These are phyloP conservation scores for Amiota communis DNA, from an alignment of 2,888 invertebrate genomes.

Conservation along the genomic window DNA sequence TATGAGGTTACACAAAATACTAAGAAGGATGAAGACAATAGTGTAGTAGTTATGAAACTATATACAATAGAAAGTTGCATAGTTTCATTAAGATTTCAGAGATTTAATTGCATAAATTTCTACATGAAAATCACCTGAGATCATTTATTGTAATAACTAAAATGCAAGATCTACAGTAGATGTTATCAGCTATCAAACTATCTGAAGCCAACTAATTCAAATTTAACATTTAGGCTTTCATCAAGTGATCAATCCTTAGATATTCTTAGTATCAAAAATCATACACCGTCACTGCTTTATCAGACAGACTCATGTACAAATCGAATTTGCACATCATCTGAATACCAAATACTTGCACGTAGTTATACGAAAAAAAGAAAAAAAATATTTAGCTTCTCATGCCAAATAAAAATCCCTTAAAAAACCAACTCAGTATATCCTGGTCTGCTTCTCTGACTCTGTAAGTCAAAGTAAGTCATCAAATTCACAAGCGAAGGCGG, in stretches of 20 bases:
- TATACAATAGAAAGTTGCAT: too few relatives aligned
- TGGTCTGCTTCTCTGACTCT: conserved; percentile 44
- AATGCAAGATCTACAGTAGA: background rate
- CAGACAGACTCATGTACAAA: conserved; percentile 55
- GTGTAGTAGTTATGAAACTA: too few relatives aligned
- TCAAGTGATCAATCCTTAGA: background rate
- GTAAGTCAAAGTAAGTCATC: conserved; percentile 59
- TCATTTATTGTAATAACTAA: background rate
- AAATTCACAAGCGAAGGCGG: conserved; percentile 54
- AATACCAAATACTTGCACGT: conserved; percentile 71
- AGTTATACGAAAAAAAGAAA: conserved; percentile 44
- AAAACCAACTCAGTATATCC: conserved; percentile 18
- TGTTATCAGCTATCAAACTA: background rate
- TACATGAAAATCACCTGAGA: background rate
- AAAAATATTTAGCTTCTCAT: conserved; percentile 25
- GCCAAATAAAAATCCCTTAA: conserved; percentile 9
- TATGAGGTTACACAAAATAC: background rate
- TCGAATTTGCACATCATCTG: conserved; percentile 72
- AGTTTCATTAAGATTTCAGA: background rate
- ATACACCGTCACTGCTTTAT: conserved; percentile 44
- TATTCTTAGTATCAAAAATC: background rate
- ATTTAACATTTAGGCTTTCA: background rate
- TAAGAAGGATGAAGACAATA: background rate
- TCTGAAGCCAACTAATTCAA: background rate
- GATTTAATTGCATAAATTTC: background rate